These are phyloP conservation scores for Erpornis zantholeuca DNA, from an alignment of 2,113 vertebrate genomes.

Conservation along the genomic window DNA sequence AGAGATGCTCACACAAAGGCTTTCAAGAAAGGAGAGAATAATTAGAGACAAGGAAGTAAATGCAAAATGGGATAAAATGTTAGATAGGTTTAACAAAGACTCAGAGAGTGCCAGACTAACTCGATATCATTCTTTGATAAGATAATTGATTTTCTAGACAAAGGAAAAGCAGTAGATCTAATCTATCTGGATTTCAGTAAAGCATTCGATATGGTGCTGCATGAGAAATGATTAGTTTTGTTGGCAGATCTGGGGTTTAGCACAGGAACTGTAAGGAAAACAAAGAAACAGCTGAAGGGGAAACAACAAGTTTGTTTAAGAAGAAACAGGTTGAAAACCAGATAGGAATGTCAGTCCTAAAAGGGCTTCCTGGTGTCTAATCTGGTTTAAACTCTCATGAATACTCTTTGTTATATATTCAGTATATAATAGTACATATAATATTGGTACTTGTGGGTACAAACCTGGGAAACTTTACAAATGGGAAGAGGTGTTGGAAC, in stretches of 20 bases:
- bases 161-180: conserved; percentile 47
- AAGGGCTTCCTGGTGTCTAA: neutral
- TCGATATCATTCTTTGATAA: conserved; percentile 42
- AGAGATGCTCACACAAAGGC: neutral
- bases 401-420: neutral
- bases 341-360: neutral
- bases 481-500: neutral
- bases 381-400: neutral
- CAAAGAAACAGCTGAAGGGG: neutral
- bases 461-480: neutral
- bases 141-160: conserved; percentile 61
- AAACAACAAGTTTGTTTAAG: neutral
- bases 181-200: conserved; percentile 46
- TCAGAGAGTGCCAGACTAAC: conserved; percentile 23
- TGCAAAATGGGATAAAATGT: neutral
- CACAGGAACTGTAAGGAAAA: neutral
- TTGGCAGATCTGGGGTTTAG: neutral
- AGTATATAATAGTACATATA: neutral
- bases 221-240: conserved; percentile 14
- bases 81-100: neutral
- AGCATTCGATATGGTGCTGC: neutral
- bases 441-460: neutral
- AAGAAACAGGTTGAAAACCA: neutral
- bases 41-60: neutral
- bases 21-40: neutral